A percentile compares a stretch with the other conserved stretches of the same genome.
These are phyloP conservation scores for Psettodes erumei DNA, from an alignment of 2,113 vertebrate genomes.

Conservation along the genomic window DNA sequence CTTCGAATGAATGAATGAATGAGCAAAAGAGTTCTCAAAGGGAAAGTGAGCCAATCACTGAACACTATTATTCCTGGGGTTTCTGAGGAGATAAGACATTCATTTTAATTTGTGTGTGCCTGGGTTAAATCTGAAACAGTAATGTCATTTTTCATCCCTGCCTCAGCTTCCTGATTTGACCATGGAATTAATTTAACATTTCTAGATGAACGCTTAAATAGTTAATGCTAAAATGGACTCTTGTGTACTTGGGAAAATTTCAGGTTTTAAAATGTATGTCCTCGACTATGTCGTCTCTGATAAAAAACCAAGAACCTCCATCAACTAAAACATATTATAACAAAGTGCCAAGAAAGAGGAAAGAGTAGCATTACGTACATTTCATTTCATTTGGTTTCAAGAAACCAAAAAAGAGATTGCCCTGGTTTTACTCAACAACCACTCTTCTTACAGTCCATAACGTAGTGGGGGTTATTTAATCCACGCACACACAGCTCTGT, in stretches of 20 bases:
- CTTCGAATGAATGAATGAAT: constrained; percentile 16
- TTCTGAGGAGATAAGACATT: constrained; percentile 13
- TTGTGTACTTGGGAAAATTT: too few species aligned
- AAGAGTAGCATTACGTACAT: too few species aligned
- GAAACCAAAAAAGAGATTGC: not conserved
- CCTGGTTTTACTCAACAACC: not conserved
- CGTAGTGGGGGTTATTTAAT: not conserved
- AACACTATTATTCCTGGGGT: not conserved
- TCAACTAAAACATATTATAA: not conserved
- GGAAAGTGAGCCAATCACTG: constrained; percentile 6
- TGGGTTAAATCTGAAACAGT: constrained; percentile 21
- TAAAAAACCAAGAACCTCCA: too few species aligned
- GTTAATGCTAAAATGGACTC: constrained; percentile 7
- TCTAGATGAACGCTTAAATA: constrained; percentile 20
- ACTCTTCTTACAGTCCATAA: not conserved
- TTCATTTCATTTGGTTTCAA: too few species aligned
- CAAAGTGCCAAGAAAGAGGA: not conserved
- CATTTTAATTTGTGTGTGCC: not conserved
- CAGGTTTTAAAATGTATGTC: too few species aligned
- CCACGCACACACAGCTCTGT: not conserved
- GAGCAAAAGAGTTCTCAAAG: constrained; percentile 1
- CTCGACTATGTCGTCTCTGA: too few species aligned
- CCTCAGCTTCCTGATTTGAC: not conserved
- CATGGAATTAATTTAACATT: constrained; percentile 20
- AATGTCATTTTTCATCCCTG: not conserved